Evolutionary conservation across 2,113 vertebrate species (phyloP).

Genomic region (Poeciliopsis occidentalis): DNA sequence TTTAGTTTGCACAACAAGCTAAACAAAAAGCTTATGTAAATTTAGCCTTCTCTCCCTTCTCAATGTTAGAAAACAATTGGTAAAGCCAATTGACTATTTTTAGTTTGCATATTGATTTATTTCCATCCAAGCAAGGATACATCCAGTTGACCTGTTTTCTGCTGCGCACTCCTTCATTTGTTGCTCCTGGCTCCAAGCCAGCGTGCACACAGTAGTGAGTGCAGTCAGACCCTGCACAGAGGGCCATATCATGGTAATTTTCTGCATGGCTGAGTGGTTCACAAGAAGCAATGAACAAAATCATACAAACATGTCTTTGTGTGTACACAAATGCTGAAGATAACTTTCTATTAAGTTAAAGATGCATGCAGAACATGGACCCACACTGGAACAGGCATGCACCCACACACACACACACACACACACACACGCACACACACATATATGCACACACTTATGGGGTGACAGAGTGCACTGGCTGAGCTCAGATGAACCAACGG

Average conservation of each 20-base stretch:
- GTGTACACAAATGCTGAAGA: conserved; percentile 47
- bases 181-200: conserved; percentile 63
- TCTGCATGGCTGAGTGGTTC: conserved; percentile 50
- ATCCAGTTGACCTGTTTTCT: conserved; percentile 44
- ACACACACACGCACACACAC: conserved; percentile 28
- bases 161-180: conserved; percentile 52
- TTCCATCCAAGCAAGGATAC: conserved; percentile 40
- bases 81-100: background rate
- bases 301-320: conserved; percentile 11
- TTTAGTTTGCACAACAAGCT: background rate
- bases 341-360: conserved; percentile 21
- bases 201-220: conserved; percentile 47
- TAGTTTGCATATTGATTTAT: conserved; percentile 6
- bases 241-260: conserved; percentile 64
- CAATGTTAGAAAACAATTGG: no score
- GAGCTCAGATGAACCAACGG: conserved; percentile 83
- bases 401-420: conserved; percentile 39
- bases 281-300: conserved; percentile 46
- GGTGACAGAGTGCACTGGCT: conserved; percentile 83
- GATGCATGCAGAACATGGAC: conserved; percentile 38
- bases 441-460: conserved; percentile 62
- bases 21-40: no score
- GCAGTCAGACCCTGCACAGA: conserved; percentile 49
- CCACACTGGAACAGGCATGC: conserved; percentile 36
- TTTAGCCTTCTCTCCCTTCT: no score